phyloP scores from a whole-genome alignment of 2,888 invertebrate species.

The Xanthorhoe designata region DNA sequence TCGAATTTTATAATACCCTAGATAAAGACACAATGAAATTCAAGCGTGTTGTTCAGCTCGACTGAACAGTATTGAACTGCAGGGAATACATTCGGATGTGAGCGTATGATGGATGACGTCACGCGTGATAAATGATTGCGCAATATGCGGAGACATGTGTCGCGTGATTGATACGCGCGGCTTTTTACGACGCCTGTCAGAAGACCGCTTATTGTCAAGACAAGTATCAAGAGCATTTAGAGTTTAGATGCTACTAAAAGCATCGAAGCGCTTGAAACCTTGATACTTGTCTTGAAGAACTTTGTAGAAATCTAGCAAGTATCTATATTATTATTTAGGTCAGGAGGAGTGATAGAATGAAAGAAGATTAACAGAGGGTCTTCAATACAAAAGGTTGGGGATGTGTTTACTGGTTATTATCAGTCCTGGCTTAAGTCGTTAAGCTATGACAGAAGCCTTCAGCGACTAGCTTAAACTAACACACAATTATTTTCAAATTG shows the following conservation, averaged over 20 bases:
- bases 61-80: background rate
- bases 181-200: slow-evolving; percentile 25
- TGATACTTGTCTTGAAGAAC: too few species aligned
- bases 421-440: too few species aligned
- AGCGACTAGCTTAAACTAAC: too few species aligned
- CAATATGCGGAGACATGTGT: slow-evolving; percentile 27
- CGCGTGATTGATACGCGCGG: slow-evolving; percentile 30
- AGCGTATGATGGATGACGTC: slow-evolving; percentile 15
- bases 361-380: too few species aligned
- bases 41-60: background rate
- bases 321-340: background rate
- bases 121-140: slow-evolving; percentile 20
- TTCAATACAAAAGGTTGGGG: too few species aligned
- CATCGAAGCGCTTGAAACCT: too few species aligned
- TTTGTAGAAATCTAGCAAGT: background rate
- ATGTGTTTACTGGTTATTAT: too few species aligned
- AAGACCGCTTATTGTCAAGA: slow-evolving; percentile 22
- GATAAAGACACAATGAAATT: background rate
- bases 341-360: too few species aligned
- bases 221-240: background rate
- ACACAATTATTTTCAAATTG: too few species aligned
- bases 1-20: too few species aligned
- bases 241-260: slow-evolving; percentile 1
- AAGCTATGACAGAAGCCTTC: too few species aligned
- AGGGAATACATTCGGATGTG: background rate